These are phyloP conservation scores for Sebastes glaucus DNA, from an alignment of 2,797 vertebrate species.

Conservation along the genomic window DNA sequence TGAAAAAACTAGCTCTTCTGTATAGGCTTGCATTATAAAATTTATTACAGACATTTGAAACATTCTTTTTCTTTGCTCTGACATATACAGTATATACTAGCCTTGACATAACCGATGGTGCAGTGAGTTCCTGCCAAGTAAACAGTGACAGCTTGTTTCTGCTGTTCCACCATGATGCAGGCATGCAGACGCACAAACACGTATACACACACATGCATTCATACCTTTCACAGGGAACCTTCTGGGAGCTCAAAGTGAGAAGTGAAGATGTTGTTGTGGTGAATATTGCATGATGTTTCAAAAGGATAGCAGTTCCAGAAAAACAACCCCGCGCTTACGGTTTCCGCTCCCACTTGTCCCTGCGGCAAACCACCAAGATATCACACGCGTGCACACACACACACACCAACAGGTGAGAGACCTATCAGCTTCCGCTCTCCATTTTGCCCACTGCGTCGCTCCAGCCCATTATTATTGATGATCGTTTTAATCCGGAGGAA, in stretches of 20 bases:
- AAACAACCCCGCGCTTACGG: constrained; percentile 35
- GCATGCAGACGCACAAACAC: neutral
- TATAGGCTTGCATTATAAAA: neutral
- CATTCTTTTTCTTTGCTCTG: neutral
- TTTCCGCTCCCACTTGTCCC: constrained; percentile 54
- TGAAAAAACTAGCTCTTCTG: neutral
- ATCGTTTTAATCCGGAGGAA: constrained; percentile 72
- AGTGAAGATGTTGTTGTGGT: constrained; percentile 58
- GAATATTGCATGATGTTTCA: constrained; percentile 72
- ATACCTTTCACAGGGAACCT: constrained; percentile 45
- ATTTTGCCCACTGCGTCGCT: constrained; percentile 50
- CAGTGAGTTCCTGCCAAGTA: neutral
- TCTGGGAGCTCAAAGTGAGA: constrained; percentile 53
- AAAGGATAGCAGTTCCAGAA: constrained; percentile 38
- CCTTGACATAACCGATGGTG: neutral
- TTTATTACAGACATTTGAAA: constrained; percentile 1
- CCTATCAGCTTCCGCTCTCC: constrained; percentile 44
- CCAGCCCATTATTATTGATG: constrained; percentile 76
- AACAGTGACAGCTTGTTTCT: constrained; percentile 31
- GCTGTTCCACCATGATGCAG: neutral
- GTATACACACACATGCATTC: neutral
- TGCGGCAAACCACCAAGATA: constrained; percentile 40
- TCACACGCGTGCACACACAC: constrained; percentile 10
- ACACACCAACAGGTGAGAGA: constrained; percentile 25
- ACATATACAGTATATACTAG: neutral